phyloP scores from a whole-genome alignment of 2,113 vertebrate genomes.

The Herpetotheres cachinnans region DNA sequence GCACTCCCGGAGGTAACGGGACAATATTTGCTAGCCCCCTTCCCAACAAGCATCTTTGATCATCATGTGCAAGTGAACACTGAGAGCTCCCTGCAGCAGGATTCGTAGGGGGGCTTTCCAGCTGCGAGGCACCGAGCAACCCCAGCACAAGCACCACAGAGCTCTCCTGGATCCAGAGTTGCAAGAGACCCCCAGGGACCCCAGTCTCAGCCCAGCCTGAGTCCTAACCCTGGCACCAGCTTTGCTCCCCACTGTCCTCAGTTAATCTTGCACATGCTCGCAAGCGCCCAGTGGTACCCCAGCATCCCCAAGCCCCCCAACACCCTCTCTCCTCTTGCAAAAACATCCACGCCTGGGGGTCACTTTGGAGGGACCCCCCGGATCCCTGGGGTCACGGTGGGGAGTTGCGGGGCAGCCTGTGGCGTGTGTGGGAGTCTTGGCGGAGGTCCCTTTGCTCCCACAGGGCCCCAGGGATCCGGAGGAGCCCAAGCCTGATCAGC shows the following conservation, averaged over 20 bases:
- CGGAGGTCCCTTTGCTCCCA: not conserved
- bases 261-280: not conserved
- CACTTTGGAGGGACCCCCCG: not conserved
- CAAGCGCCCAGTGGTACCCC: accelerated
- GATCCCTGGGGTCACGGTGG: accelerated
- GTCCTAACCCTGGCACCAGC: not conserved
- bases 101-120: not conserved
- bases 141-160: not conserved
- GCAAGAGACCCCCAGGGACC: not conserved
- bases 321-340: not conserved
- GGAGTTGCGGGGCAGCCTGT: not conserved
- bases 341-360: not conserved
- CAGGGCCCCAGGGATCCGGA: not conserved
- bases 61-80: not conserved
- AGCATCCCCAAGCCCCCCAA: not conserved
- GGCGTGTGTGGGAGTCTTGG: accelerated
- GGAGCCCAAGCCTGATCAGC: not conserved
- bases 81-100: not conserved
- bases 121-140: not conserved
- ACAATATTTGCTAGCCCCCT: not conserved
- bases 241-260: not conserved
- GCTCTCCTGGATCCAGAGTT: not conserved
- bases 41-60: not conserved
- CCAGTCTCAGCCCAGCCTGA: not conserved
- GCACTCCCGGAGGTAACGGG: not conserved